A percentile compares a stretch with the other conserved stretches of the same genome.
Evolutionary conservation across 2,113 vertebrate genomes (phyloP).

Genomic region (Columba janthina): DNA sequence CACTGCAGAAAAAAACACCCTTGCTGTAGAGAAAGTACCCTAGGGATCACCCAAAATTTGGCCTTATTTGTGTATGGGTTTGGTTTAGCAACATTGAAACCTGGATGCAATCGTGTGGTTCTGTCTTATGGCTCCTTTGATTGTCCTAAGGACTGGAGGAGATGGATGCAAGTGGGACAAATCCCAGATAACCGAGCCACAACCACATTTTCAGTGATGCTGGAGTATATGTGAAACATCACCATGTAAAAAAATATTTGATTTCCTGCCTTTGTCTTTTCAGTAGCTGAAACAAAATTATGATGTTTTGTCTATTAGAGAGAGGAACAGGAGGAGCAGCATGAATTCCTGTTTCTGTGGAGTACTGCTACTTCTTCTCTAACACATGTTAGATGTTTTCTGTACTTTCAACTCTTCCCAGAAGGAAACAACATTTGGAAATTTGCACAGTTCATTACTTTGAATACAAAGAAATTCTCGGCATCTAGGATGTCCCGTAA

Average conservation of each 20-base stretch:
- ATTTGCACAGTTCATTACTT: background rate
- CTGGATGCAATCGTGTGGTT: accelerated
- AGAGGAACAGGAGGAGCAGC: constrained; percentile 6
- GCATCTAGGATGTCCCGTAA: background rate
- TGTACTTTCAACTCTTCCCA: background rate
- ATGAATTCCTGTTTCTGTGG: constrained; percentile 26
- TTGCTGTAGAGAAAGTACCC: background rate
- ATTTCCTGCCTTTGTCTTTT: constrained; percentile 58
- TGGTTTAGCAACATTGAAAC: background rate
- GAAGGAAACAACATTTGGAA: constrained; percentile 31
- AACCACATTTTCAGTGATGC: background rate
- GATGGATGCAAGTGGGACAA: background rate
- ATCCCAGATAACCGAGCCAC: background rate
- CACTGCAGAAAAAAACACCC: background rate
- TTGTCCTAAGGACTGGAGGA: background rate
- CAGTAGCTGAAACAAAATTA: background rate
- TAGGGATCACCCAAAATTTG: background rate
- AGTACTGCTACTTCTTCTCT: background rate
- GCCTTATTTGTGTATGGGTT: background rate
- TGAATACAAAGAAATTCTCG: background rate
- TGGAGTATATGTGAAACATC: background rate
- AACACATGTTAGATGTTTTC: background rate
- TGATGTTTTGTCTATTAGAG: background rate
- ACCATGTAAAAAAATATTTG: background rate
- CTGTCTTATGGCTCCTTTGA: background rate